phyloP scores from a whole-genome alignment of 2,797 vertebrate genomes.

The Podargus strigoides region DNA sequence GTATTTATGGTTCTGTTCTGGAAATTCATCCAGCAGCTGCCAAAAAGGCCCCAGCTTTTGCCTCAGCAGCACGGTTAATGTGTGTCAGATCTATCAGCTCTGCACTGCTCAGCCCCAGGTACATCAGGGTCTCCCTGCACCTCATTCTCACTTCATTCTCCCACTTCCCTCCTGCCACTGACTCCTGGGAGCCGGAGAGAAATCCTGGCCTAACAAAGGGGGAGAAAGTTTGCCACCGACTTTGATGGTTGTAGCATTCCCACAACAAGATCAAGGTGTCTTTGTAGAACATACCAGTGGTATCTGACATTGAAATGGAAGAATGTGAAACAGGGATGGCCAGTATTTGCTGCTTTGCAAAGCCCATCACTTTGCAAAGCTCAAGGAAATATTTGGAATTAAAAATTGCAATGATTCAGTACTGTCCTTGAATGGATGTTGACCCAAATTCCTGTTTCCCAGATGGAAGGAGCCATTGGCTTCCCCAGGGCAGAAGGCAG shows the following conservation, averaged over 20 bases:
- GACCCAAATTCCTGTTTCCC: constrained; percentile 20
- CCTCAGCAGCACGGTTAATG: not conserved
- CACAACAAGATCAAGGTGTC: not conserved
- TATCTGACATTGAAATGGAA: not conserved
- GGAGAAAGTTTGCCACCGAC: not conserved
- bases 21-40: constrained; percentile 17
- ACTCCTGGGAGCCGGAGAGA: not conserved
- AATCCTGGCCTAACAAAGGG: not conserved
- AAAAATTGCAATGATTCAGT: not conserved
- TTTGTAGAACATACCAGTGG: not conserved
- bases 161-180: not conserved
- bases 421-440: not conserved
- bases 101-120: not conserved
- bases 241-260: not conserved
- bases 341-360: not conserved
- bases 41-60: not conserved
- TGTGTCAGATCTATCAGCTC: not conserved
- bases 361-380: not conserved
- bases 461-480: constrained; percentile 6
- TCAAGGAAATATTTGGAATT: not conserved
- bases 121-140: not conserved
- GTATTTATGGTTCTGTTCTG: constrained; percentile 2
- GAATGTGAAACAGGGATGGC: not conserved
- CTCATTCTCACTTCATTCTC: not conserved
- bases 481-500: not conserved